Base-by-base conservation (phyloP, 2,113 vertebrate species). In the Mionectes macconnelli region DNA sequence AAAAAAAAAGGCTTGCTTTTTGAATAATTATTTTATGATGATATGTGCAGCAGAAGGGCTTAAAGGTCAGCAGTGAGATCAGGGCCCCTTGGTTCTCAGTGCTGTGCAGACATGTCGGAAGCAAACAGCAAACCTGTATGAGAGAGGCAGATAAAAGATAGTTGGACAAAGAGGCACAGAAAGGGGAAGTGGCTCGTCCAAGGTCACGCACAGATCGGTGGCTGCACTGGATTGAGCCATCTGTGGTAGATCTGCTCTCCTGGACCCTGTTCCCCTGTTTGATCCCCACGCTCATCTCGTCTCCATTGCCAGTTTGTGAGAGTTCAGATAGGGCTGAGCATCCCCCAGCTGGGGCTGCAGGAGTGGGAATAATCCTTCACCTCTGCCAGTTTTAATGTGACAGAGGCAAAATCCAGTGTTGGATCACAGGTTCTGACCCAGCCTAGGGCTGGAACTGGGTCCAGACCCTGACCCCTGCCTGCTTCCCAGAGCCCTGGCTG, bases 151-250 rank as follows among this genome's bases (percentile, higher is more conserved):
- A 89, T 93, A 84, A 89, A 95, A 75, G 92, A 75, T 15, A 19
- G 88, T 56, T 93, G 92, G 93, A 67, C 90, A 92, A 90, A 92
- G 95, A 90, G 94, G 94, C 96, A 79, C 88, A 40, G 64, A 89
- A 87, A 67, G 75, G 93, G 90, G 88, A 89, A 82, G 53, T 70
- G 73, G 62, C 88, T 95, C 3, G 2, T 80, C 60, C 93, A 82
- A 89, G 93, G 92, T 90, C 90, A 84, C 4, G 5, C 93, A 33
- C 0, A 6, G 76, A 92, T 89, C 1, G 2, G 64, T 90, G 95
- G 50, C 86, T 74, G 76, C 35, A 76, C 76, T 53, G 73, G 79
- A 40, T 69, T 25, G 5, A 81, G 31, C 50, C 33, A 19, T 73
- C 86, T 53, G 86, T 14, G 16, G n/a, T 6, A 12, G 88, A 69